These are phyloP conservation scores for Pherbina coryleti DNA, from an alignment of 2,888 invertebrate species.

Conservation along the genomic window DNA sequence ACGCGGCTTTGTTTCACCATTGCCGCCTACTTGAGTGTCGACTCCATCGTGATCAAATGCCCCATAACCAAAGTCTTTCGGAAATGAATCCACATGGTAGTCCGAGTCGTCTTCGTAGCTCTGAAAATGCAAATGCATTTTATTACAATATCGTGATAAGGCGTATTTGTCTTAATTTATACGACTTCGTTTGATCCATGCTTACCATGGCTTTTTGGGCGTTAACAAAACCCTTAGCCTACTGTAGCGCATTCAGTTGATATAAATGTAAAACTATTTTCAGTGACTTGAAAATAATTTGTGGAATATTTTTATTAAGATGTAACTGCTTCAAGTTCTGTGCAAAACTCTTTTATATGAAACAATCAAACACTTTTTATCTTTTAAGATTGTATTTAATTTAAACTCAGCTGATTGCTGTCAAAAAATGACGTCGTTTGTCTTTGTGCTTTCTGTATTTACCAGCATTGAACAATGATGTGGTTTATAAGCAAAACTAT, in stretches of 20 bases:
- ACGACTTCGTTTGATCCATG: slow-evolving; percentile 1
- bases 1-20: slow-evolving; percentile 80
- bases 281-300: not conserved
- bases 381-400: slow-evolving; percentile 9
- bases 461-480: not conserved
- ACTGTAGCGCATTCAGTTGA: slow-evolving; percentile 32
- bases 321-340: too few relatives aligned
- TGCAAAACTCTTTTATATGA: not conserved
- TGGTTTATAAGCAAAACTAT: too few relatives aligned
- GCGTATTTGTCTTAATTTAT: slow-evolving; percentile 13
- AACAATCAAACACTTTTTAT: slow-evolving; percentile 7
- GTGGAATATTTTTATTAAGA: too few relatives aligned
- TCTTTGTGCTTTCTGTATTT: not conserved
- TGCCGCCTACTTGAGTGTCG: slow-evolving; percentile 58
- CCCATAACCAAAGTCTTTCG: slow-evolving; percentile 93
- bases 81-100: slow-evolving; percentile 78
- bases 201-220: slow-evolving; percentile 40
- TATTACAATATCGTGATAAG: slow-evolving; percentile 14
- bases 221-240: slow-evolving; percentile 36
- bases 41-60: slow-evolving; percentile 82
- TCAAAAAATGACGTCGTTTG: slow-evolving; percentile 8
- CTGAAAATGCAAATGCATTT: slow-evolving; percentile 55
- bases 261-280: not conserved
- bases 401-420: slow-evolving; percentile 28
- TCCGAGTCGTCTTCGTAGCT: slow-evolving; percentile 74